phyloP scores from a whole-genome alignment of 2,113 vertebrate genomes.

The Oxyruncus cristatus region DNA sequence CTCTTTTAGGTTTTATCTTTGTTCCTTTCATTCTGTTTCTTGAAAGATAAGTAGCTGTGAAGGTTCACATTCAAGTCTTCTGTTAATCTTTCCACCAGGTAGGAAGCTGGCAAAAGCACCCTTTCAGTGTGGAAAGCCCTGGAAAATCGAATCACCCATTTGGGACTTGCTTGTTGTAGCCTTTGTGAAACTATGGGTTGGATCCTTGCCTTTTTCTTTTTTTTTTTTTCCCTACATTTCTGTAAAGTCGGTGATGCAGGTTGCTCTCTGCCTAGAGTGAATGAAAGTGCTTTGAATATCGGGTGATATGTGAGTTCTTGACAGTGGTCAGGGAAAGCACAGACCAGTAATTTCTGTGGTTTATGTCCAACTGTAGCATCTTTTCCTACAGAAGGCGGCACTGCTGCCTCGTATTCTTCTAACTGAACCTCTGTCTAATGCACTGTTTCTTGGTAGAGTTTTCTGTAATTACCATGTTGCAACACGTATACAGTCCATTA shows the following conservation, averaged over 20 bases:
- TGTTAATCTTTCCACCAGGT: slow-evolving; percentile 56
- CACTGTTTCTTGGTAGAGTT: background rate
- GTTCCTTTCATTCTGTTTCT: slow-evolving; percentile 49
- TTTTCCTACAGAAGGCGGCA: background rate
- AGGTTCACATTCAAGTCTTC: slow-evolving; percentile 29
- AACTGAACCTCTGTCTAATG: background rate
- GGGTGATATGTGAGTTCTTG: background rate
- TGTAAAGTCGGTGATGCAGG: background rate
- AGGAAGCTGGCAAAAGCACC: background rate
- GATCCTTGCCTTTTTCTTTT: background rate
- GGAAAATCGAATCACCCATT: background rate
- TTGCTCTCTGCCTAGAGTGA: background rate
- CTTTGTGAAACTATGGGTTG: slow-evolving; percentile 12
- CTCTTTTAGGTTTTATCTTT: slow-evolving; percentile 46
- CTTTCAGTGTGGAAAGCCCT: slow-evolving; percentile 7
- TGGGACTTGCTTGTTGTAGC: background rate
- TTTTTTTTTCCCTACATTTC: background rate
- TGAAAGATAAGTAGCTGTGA: slow-evolving; percentile 39
- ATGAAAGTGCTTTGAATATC: background rate
- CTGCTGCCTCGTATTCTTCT: background rate
- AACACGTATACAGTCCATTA: background rate
- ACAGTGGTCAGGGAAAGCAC: background rate
- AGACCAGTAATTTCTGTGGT: background rate
- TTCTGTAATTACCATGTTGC: background rate
- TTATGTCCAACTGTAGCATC: background rate